Conservation (phyloP, 2,888 invertebrate species). For the Luperina nickerlii region DNA sequence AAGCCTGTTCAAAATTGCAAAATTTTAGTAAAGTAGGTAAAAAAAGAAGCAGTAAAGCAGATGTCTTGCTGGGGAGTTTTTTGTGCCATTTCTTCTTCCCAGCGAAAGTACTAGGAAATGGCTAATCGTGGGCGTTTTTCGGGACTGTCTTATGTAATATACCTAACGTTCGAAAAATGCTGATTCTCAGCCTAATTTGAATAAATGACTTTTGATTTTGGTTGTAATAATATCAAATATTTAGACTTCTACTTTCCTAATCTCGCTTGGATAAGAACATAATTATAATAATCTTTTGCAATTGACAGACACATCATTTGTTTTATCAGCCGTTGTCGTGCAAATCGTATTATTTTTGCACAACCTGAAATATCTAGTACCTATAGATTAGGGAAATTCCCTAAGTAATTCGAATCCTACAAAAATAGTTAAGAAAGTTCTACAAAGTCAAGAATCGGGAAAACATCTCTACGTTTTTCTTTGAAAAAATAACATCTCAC, state of each 20-base stretch:
- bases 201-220: neutral
- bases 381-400: neutral
- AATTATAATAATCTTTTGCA: neutral
- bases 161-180: neutral
- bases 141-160: neutral
- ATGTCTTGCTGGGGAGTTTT: neutral
- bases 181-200: neutral
- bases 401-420: neutral
- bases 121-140: neutral
- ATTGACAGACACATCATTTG: neutral
- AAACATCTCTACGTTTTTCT: neutral
- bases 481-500: conserved; percentile 5
- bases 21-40: no score
- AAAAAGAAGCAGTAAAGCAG: no score
- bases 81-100: neutral
- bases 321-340: neutral
- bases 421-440: neutral
- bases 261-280: neutral
- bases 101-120: neutral
- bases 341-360: neutral
- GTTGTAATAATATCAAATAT: neutral
- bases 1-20: no score
- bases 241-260: neutral
- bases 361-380: neutral
- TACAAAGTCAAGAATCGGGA: neutral